A percentile compares a stretch with the other conserved stretches of the same genome.
phyloP scores from a whole-genome alignment of 2,797 vertebrate genomes.

The Sciurus carolinensis region DNA sequence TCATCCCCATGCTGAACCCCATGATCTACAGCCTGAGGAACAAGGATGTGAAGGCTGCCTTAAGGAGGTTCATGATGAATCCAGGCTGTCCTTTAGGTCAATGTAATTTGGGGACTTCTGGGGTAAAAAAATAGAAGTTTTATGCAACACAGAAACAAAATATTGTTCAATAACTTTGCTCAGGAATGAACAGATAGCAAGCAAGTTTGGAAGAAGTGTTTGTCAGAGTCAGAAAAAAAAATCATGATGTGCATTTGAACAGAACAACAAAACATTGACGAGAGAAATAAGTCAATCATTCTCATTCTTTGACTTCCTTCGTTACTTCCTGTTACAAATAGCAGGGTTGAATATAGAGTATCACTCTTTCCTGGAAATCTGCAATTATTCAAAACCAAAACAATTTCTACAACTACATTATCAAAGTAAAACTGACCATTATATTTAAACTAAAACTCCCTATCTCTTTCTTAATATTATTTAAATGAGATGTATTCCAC shows the following conservation, averaged over 20 bases:
- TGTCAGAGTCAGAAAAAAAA: not conserved
- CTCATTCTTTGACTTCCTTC: not conserved
- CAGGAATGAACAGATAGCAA: not conserved
- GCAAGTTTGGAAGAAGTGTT: not conserved
- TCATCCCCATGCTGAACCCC: slow-evolving; percentile 84
- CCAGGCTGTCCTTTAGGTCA: not conserved
- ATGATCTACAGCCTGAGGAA: slow-evolving; percentile 83
- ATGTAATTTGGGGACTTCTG: not conserved
- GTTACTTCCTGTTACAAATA: not conserved
- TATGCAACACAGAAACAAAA: not conserved
- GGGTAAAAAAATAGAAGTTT: not conserved
- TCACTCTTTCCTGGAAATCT: not conserved
- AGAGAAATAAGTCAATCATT: not conserved
- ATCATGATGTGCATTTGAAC: not conserved
- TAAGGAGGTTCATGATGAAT: slow-evolving; percentile 59
- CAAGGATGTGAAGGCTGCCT: slow-evolving; percentile 68
- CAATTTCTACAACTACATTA: not conserved
- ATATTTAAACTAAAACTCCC: slow-evolving; percentile 1
- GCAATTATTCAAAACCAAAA: not conserved
- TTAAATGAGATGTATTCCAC: not conserved
- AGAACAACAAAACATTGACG: not conserved
- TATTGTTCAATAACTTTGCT: not conserved
- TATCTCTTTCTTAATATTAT: not conserved
- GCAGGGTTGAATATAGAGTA: not conserved
- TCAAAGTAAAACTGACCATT: not conserved